Evolutionary conservation across 35 echinoderm and acorn worm species (phyloP).

Genomic region (Amphiura filiformis): DNA sequence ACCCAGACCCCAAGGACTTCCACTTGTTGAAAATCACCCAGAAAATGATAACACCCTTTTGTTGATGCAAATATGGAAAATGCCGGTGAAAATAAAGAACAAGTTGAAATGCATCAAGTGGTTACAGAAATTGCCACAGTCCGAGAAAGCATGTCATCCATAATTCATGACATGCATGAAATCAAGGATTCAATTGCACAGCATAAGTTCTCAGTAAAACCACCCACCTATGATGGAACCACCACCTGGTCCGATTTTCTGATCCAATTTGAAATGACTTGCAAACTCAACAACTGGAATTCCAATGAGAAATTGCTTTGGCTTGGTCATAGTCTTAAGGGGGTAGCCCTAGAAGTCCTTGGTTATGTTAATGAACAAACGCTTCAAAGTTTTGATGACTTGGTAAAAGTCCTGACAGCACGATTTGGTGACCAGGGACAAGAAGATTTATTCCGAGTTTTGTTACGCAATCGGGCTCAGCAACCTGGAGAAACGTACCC

Average conservation of each 20-base stretch:
- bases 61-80: no score
- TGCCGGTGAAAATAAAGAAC: no score
- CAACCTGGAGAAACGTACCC: slow-evolving; percentile 8
- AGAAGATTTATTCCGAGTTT: slow-evolving; percentile 19
- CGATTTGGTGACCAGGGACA: slow-evolving; percentile 29
- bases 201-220: no score
- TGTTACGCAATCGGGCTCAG: slow-evolving; percentile 14
- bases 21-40: no score
- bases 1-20: no score
- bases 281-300: slow-evolving; percentile 42
- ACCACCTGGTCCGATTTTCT: slow-evolving; percentile 30
- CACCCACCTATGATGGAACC: slow-evolving; percentile 32
- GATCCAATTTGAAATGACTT: slow-evolving; percentile 34
- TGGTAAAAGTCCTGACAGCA: neutral
- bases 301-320: slow-evolving; percentile 7
- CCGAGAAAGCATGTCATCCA: no score
- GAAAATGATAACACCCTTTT: no score
- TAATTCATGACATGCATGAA: no score
- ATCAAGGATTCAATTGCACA: no score
- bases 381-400: neutral
- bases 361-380: slow-evolving; percentile 24
- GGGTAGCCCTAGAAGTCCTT: slow-evolving; percentile 22
- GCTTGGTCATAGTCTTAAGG: slow-evolving; percentile 30
- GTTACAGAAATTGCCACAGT: no score
- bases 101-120: no score